Base-by-base conservation (phyloP, 2,113 vertebrate species). In the Engystomops pustulosus region DNA sequence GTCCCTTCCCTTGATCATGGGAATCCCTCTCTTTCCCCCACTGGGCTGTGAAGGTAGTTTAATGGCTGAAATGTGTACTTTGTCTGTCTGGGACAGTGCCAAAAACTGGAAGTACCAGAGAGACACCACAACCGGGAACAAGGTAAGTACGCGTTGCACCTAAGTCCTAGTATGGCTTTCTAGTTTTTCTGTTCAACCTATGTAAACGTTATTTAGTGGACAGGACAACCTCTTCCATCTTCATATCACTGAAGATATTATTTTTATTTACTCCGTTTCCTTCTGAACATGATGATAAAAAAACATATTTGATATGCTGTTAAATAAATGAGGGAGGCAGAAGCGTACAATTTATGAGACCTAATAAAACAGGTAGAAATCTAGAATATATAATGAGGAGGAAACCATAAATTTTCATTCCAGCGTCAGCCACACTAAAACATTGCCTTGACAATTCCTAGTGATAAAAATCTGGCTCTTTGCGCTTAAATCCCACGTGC, bases 391-490 rank as follows among this genome's bases (percentile, higher is more conserved):
- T 15, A 65, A 65, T 3, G 62, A 67, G 27, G 62, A 18, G 30
- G 27, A 67, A 67, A 67, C 62, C 25, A 34, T 67, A 67, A 7
- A 67, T 67, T 65, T 25, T 34, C 32, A 20, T 44, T 74, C 5
- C 44, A 18, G 17, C 44, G 49, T 30, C 27, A 74, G 41, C 4
- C 25, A 60, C 53, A 77, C 49, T 36, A 34, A 77, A 17, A 38
- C 17, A 41, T 41, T 25, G 32, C 49, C 51, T 72, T 58, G 11
- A 58, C n/a, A 38, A 25, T 34, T 23, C 51, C 32, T 36, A 23
- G 75, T 58, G 51, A 38, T 25, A 78, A 41, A 78, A 78, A 41
- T 41, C 75, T 78, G 75, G 1, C 74, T 55, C 49, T 77, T 34
- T 55, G 32, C 11, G 4, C 32, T 58, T 78, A 36, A 38, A 58